A percentile compares a stretch with the other conserved stretches of the same genome.
Conservation (phyloP, 2,888 invertebrate species). For the Macaria liturata region DNA sequence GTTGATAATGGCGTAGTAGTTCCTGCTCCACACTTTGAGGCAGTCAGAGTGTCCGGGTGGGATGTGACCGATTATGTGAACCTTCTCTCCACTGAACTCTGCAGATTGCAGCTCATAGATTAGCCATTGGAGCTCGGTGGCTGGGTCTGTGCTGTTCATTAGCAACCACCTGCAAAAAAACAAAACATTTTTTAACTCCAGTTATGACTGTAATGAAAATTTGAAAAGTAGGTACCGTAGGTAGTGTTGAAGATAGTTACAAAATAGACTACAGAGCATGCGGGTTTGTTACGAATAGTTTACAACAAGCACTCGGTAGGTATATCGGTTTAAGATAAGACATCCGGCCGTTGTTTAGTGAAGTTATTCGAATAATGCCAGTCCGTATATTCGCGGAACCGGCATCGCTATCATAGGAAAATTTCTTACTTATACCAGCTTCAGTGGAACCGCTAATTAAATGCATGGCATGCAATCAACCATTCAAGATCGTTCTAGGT, state of each 20-base stretch:
- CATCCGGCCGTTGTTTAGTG: neutral
- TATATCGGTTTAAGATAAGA: too few species aligned
- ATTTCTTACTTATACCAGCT: neutral
- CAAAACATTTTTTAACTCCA: neutral
- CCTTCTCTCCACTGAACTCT: conserved; percentile 96
- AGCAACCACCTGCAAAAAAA: conserved; percentile 89
- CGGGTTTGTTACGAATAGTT: too few species aligned
- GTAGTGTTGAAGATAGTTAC: too few species aligned
- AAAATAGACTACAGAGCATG: too few species aligned
- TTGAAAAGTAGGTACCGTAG: too few species aligned
- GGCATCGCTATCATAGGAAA: neutral
- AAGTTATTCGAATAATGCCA: neutral
- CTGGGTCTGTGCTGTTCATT: conserved; percentile 97
- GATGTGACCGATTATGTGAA: conserved; percentile 98
- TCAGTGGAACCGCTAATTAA: conserved; percentile 1
- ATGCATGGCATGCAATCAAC: conserved; percentile 8
- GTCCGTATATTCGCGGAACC: conserved; percentile 1
- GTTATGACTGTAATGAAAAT: too few species aligned
- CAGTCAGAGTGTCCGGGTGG: conserved; percentile 97
- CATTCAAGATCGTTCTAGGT: neutral
- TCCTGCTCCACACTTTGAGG: conserved; percentile 97
- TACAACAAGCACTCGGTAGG: too few species aligned
- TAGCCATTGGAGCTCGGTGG: conserved; percentile 97
- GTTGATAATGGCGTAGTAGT: conserved; percentile 94
- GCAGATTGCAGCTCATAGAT: conserved; percentile 96